Percentiles rank a stretch among this genome's conserved stretches.
phyloP scores from a whole-genome alignment of 2,113 vertebrate genomes.

The Actenoides hombroni region DNA sequence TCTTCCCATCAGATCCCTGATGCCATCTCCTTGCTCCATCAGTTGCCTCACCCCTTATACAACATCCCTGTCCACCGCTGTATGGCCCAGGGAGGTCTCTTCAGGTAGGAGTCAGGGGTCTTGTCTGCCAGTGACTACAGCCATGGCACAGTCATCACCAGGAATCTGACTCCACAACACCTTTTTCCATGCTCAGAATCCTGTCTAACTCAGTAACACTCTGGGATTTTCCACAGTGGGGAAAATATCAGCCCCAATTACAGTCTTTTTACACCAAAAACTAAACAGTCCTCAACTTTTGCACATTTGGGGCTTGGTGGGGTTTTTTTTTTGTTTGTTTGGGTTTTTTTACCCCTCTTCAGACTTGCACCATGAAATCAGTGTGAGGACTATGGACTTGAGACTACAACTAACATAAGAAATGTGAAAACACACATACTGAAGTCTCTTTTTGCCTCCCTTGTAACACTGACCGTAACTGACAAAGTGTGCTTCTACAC shows the following conservation, averaged over 20 bases:
- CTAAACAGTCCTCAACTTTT: neutral
- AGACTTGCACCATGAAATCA: neutral
- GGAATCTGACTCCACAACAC: neutral
- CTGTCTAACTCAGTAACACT: neutral
- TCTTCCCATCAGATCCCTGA: neutral
- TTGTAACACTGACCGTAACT: neutral
- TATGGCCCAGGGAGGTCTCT: accelerated
- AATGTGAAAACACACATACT: neutral
- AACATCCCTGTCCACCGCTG: accelerated
- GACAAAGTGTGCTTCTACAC: neutral
- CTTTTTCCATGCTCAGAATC: neutral
- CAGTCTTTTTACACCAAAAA: neutral
- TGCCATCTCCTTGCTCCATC: neutral
- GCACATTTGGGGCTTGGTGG: neutral
- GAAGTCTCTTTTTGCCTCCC: neutral
- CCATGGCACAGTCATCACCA: neutral
- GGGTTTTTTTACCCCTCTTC: neutral
- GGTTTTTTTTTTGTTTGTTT: neutral
- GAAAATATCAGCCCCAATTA: neutral
- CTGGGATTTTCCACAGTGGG: neutral
- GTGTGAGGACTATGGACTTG: neutral
- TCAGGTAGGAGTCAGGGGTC: neutral
- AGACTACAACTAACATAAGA: neutral
- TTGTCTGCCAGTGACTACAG: accelerated
- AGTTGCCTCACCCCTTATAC: neutral